These are phyloP conservation scores for Psilopogon haemacephalus DNA, from an alignment of 2,113 vertebrate genomes.

Conservation along the genomic window DNA sequence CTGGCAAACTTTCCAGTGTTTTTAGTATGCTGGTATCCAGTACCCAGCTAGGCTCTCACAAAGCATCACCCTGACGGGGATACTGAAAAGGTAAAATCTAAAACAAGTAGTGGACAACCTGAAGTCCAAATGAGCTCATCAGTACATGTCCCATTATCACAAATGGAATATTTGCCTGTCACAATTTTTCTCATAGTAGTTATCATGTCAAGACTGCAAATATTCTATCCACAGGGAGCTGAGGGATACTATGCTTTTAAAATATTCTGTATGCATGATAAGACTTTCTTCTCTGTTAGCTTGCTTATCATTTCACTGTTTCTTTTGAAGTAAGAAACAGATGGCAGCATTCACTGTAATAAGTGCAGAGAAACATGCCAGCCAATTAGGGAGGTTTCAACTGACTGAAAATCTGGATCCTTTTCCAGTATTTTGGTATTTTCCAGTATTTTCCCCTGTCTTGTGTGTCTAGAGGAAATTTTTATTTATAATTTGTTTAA, in stretches of 20 bases:
- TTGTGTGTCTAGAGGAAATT: background rate
- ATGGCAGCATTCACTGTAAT: slow-evolving; percentile 53
- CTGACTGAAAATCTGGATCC: slow-evolving; percentile 34
- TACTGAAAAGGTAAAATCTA: background rate
- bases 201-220: slow-evolving; percentile 5
- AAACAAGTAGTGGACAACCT: background rate
- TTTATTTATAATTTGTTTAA: slow-evolving; percentile 44
- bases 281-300: slow-evolving; percentile 11
- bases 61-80: background rate
- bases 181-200: slow-evolving; percentile 4
- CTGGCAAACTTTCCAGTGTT: background rate
- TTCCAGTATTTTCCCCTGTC: background rate
- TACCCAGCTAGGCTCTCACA: background rate
- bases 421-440: slow-evolving; percentile 36
- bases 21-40: background rate
- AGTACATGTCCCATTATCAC: background rate
- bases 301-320: slow-evolving; percentile 48
- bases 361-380: slow-evolving; percentile 50
- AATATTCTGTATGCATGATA: background rate
- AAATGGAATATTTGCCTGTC: background rate
- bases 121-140: background rate
- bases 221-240: slow-evolving; percentile 3
- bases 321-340: slow-evolving; percentile 66
- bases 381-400: slow-evolving; percentile 51
- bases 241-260: background rate